Percentiles rank a stretch among this genome's conserved stretches.
phyloP scores from a whole-genome alignment of 2,113 vertebrate genomes.

The Morone chrysops region DNA sequence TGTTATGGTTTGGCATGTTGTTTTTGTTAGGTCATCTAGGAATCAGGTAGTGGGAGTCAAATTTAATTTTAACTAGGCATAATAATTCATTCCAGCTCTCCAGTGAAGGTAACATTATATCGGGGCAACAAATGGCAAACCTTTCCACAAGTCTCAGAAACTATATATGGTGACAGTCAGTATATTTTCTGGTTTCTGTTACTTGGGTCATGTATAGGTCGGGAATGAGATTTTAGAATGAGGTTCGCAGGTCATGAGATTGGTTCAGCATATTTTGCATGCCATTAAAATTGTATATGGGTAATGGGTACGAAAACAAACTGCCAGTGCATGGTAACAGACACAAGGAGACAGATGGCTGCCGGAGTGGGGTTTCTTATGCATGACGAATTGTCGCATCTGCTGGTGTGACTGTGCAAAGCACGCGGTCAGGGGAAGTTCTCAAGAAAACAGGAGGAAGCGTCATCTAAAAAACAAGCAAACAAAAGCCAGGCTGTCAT shows the following conservation, averaged over 20 bases:
- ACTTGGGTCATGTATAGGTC: slow-evolving; percentile 62
- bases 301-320: slow-evolving; percentile 66
- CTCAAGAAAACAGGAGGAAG: slow-evolving; percentile 65
- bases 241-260: slow-evolving; percentile 53
- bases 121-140: slow-evolving; percentile 47
- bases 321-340: slow-evolving; percentile 61
- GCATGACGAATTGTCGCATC: slow-evolving; percentile 75
- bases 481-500: slow-evolving; percentile 60
- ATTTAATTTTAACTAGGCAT: slow-evolving; percentile 56
- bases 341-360: slow-evolving; percentile 81
- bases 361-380: slow-evolving; percentile 75
- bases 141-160: slow-evolving; percentile 45
- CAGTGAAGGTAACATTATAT: slow-evolving; percentile 67
- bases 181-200: slow-evolving; percentile 67
- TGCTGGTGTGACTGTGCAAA: slow-evolving; percentile 73
- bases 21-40: slow-evolving; percentile 46
- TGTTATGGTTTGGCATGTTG: slow-evolving; percentile 42
- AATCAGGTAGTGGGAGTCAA: slow-evolving; percentile 45
- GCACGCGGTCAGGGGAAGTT: slow-evolving; percentile 58
- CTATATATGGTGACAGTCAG: slow-evolving; percentile 46
- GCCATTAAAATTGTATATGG: slow-evolving; percentile 70
- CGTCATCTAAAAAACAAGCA: slow-evolving; percentile 49
- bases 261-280: slow-evolving; percentile 65
- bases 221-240: slow-evolving; percentile 59
- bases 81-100: slow-evolving; percentile 65